Conservation (phyloP, 2,888 invertebrate genomes). For the Macropis europaea region DNA sequence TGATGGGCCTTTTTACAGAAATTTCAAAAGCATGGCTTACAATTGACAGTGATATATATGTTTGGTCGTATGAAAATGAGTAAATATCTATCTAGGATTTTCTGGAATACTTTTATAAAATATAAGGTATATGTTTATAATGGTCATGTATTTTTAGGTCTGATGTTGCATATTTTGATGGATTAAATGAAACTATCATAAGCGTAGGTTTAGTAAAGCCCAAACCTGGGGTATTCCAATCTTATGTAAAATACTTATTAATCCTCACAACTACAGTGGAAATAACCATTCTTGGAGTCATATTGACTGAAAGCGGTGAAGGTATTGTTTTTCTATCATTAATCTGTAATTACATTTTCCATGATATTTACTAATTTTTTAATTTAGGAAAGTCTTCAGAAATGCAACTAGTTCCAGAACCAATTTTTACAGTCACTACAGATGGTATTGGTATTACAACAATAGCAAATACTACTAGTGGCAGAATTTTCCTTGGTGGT, state of each 20-base stretch:
- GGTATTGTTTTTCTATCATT: conserved; percentile 61
- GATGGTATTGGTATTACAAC: conserved; percentile 93
- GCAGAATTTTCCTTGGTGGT: conserved; percentile 96
- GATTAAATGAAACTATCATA: conserved; percentile 95
- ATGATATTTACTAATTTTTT: not conserved
- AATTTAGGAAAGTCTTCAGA: conserved; percentile 82
- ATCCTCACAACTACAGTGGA: conserved; percentile 97
- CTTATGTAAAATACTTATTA: conserved; percentile 93
- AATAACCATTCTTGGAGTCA: conserved; percentile 92
- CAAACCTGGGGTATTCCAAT: conserved; percentile 93
- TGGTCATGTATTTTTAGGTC: conserved; percentile 81
- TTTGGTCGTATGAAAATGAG: conserved; percentile 98
- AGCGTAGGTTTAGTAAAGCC: conserved; percentile 95
- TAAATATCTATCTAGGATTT: conserved; percentile 67
- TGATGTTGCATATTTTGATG: conserved; percentile 98
- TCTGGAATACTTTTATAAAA: not conserved
- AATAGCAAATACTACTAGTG: conserved; percentile 89
- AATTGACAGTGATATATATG: conserved; percentile 98
- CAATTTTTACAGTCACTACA: conserved; percentile 95
- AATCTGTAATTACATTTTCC: not conserved
- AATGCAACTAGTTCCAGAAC: conserved; percentile 95
- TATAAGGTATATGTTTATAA: conserved; percentile 13
- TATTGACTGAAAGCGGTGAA: conserved; percentile 75
- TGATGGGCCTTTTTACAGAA: conserved; percentile 98
- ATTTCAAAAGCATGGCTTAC: conserved; percentile 98